phyloP scores from a whole-genome alignment of 2,113 vertebrate genomes.

The Melozone crissalis region DNA sequence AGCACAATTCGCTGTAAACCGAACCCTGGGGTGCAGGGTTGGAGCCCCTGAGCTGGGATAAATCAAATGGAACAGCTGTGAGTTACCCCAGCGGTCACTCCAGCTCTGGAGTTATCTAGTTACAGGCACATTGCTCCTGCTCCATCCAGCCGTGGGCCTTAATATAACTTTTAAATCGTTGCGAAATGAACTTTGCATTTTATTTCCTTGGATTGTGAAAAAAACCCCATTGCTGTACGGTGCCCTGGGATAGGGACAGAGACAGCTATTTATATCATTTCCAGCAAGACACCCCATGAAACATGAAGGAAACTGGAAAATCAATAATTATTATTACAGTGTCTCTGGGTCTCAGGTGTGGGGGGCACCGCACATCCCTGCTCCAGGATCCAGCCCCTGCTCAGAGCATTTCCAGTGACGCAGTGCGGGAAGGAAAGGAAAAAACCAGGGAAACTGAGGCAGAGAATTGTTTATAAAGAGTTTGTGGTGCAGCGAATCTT shows the following conservation, averaged over 20 bases:
- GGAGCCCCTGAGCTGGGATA: not conserved
- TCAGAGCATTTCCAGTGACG: not conserved
- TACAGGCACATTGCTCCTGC: constrained; percentile 3
- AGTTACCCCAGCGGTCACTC: not conserved
- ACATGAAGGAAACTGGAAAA: constrained; percentile 40
- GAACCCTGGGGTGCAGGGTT: not conserved
- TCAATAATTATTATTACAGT: constrained; percentile 30
- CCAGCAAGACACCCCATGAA: constrained; percentile 14
- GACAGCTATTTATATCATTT: constrained; percentile 35
- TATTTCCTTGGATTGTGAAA: not conserved
- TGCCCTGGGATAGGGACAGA: not conserved
- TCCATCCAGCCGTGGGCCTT: not conserved
- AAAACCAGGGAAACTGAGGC: constrained; percentile 4
- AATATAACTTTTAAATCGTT: constrained; percentile 57
- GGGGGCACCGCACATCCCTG: not conserved
- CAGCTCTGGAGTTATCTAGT: constrained; percentile 45
- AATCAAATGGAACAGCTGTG: constrained; percentile 50
- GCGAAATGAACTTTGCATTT: constrained; percentile 30
- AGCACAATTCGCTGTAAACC: not conserved
- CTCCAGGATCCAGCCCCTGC: accelerated
- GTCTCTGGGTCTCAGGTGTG: not conserved
- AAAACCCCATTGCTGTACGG: not conserved
- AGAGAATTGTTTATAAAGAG: not conserved
- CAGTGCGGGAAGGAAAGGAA: not conserved
- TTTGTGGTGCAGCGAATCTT: not conserved